A percentile compares a stretch with the other conserved stretches of the same genome.
phyloP scores from a whole-genome alignment of 2,797 vertebrate genomes.

The Hyperoplus lanceolatus region DNA sequence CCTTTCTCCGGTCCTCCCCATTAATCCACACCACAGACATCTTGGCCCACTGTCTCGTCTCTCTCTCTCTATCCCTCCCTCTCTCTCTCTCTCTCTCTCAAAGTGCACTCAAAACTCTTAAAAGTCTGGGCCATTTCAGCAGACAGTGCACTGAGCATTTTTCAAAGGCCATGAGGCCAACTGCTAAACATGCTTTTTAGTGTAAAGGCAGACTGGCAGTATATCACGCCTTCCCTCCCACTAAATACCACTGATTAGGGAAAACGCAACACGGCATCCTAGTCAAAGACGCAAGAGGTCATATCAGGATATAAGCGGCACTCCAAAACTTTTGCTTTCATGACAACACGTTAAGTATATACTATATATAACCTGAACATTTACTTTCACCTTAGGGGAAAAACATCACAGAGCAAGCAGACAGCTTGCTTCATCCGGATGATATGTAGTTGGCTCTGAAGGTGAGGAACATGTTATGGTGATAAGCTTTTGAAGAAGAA shows the following conservation, averaged over 20 bases:
- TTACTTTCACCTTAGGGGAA: conserved; percentile 24
- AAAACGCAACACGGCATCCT: conserved; percentile 19
- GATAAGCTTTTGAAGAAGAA: background rate
- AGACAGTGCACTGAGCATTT: conserved; percentile 47
- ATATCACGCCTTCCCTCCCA: conserved; percentile 32
- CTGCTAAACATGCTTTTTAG: conserved; percentile 58
- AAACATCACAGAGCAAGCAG: conserved; percentile 28
- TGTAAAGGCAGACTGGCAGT: conserved; percentile 45
- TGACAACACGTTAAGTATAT: conserved; percentile 2
- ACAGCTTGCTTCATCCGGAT: conserved; percentile 15
- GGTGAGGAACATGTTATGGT: background rate
- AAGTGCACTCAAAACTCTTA: conserved; percentile 70
- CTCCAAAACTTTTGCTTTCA: background rate
- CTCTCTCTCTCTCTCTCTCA: conserved; percentile 74
- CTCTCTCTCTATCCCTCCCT: conserved; percentile 66
- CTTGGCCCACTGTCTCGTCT: conserved; percentile 86
- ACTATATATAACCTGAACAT: conserved; percentile 22
- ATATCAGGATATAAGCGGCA: conserved; percentile 50
- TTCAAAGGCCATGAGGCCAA: conserved; percentile 64
- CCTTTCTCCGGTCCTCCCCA: conserved; percentile 90
- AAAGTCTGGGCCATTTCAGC: conserved; percentile 63
- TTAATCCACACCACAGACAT: conserved; percentile 91
- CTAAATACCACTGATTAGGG: conserved; percentile 33
- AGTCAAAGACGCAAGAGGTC: conserved; percentile 54
- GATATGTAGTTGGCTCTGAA: conserved; percentile 13